phyloP scores from a whole-genome alignment of 2,888 invertebrate genomes.

The Alentia gelatinosa region DNA sequence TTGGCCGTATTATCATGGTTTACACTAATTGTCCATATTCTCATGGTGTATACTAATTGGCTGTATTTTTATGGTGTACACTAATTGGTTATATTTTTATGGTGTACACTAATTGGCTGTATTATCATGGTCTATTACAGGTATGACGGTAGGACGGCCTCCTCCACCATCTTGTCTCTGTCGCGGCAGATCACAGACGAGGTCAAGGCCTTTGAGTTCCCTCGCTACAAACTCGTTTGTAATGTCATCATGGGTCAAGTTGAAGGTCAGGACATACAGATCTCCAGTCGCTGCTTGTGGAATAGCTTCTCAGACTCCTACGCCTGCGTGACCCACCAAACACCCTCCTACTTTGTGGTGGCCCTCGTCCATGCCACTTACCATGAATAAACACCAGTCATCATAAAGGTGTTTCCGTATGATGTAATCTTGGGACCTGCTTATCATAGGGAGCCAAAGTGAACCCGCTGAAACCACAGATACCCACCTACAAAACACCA shows the following conservation, averaged over 20 bases:
- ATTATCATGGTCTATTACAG: too few species aligned
- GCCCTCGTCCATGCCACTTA: background rate
- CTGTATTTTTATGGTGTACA: too few species aligned
- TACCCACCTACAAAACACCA: too few species aligned
- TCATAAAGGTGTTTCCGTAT: too few species aligned
- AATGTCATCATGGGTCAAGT: background rate
- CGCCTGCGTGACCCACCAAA: background rate
- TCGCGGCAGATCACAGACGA: constrained; percentile 18
- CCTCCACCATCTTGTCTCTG: background rate
- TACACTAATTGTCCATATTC: too few species aligned
- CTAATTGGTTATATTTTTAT: too few species aligned
- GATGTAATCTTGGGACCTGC: too few species aligned
- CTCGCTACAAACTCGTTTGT: background rate
- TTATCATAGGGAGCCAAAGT: too few species aligned
- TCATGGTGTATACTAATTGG: too few species aligned
- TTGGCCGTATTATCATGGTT: too few species aligned
- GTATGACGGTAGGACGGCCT: background rate
- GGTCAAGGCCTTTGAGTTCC: constrained; percentile 4
- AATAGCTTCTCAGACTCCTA: background rate
- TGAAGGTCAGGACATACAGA: background rate
- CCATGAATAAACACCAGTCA: background rate
- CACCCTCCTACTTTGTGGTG: background rate
- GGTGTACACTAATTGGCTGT: too few species aligned
- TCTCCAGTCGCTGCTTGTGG: background rate
- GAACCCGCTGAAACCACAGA: too few species aligned